These are phyloP conservation scores for Aplodontia rufa DNA, from an alignment of 2,113 vertebrate genomes.

Conservation along the genomic window DNA sequence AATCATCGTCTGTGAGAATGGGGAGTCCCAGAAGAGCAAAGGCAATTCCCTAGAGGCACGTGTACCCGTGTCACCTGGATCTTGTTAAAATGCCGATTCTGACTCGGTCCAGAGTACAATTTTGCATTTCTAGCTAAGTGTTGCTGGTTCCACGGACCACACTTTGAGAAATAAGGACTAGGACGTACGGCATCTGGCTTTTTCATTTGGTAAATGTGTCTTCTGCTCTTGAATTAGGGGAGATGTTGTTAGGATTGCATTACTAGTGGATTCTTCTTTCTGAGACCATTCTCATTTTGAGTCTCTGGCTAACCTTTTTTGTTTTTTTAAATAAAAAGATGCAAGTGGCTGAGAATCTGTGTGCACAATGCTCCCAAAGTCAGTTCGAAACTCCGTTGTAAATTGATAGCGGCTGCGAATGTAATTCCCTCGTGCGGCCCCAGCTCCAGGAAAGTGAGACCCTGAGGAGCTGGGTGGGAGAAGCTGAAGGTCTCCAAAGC, in stretches of 20 bases:
- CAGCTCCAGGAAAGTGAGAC: not conserved
- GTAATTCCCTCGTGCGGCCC: not conserved
- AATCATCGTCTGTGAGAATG: not conserved
- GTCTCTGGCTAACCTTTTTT: not conserved
- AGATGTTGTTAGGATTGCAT: not conserved
- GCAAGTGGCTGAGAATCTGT: not conserved
- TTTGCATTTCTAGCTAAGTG: not conserved
- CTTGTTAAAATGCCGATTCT: not conserved
- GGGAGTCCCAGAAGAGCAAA: not conserved
- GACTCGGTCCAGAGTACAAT: not conserved
- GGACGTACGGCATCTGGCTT: accelerated
- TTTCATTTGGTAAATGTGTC: not conserved
- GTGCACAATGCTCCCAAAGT: not conserved
- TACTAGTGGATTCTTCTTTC: not conserved
- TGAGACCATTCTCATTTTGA: not conserved
- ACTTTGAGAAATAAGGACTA: not conserved
- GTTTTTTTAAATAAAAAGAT: not conserved
- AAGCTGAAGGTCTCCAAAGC: not conserved
- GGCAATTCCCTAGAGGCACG: not conserved
- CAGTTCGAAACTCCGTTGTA: not conserved
- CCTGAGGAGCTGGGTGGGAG: not conserved
- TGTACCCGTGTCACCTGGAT: not conserved
- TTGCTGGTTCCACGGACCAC: not conserved
- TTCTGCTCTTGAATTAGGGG: not conserved
- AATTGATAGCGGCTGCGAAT: not conserved